phyloP scores from a whole-genome alignment of 2,113 vertebrate genomes.

The Corythaixoides concolor region DNA sequence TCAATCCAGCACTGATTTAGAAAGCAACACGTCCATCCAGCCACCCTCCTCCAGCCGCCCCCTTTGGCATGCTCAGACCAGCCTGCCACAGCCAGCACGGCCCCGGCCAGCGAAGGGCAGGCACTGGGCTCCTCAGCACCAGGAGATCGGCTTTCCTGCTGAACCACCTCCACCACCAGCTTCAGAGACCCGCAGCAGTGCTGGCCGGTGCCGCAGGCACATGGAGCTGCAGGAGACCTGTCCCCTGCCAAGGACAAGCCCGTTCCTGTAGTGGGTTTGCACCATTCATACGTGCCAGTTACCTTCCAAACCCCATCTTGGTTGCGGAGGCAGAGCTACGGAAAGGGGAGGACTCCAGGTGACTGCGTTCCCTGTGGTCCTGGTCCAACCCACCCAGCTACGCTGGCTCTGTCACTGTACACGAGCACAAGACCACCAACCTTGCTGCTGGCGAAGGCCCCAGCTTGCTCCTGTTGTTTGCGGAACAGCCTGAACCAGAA shows the following conservation, averaged over 20 bases:
- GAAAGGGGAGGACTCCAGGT: not conserved
- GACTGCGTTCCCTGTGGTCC: not conserved
- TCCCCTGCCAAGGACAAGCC: not conserved
- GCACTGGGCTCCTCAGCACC: not conserved
- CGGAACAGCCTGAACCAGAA: not conserved
- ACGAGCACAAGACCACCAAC: accelerated
- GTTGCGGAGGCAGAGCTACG: not conserved
- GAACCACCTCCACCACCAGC: not conserved
- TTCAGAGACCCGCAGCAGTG: not conserved
- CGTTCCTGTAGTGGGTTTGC: not conserved
- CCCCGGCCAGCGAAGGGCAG: accelerated
- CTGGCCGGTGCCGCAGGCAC: not conserved
- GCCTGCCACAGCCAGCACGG: not conserved
- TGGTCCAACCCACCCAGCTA: too few relatives aligned
- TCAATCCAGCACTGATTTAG: not conserved
- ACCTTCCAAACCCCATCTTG: not conserved
- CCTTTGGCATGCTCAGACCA: not conserved
- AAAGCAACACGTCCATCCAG: not conserved
- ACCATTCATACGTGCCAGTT: not conserved
- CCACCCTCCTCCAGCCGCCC: not conserved
- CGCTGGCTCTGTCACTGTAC: not conserved
- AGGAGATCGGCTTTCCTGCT: accelerated
- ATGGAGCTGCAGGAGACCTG: not conserved
- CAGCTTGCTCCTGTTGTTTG: accelerated
- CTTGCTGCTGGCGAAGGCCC: not conserved